Evolutionary conservation across 2,888 invertebrate genomes (phyloP).

Genomic region (Stenchaetothrips biformis): DNA sequence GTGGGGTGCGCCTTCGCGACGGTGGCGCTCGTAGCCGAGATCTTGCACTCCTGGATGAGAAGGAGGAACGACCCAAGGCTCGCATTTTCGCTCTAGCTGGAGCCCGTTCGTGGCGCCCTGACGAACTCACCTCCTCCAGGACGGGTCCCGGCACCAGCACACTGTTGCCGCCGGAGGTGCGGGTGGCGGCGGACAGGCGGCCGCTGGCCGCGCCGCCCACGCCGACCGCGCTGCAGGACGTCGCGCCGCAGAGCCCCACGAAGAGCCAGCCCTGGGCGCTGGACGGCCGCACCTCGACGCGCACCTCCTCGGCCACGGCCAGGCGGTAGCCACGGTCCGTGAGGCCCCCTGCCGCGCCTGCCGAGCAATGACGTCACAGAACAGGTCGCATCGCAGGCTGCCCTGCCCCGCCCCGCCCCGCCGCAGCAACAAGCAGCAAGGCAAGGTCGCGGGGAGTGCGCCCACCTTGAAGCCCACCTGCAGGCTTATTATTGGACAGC

Average conservation of each 20-base stretch:
- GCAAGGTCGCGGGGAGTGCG: too few species aligned
- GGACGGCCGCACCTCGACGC: neutral
- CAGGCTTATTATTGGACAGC: too few species aligned
- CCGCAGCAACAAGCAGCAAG: too few species aligned
- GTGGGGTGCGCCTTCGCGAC: too few species aligned
- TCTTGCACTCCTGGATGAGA: neutral
- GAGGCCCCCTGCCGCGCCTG: neutral
- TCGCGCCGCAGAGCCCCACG: neutral
- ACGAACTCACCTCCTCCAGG: neutral
- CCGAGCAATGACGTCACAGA: neutral
- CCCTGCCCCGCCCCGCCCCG: too few species aligned
- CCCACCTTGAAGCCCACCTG: too few species aligned
- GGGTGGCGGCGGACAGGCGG: neutral
- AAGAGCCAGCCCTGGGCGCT: conserved; percentile 2
- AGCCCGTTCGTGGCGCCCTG: too few species aligned
- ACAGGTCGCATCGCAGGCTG: too few species aligned
- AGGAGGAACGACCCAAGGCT: neutral
- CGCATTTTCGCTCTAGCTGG: neutral
- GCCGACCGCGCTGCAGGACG: neutral
- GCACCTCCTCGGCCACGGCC: conserved; percentile 9
- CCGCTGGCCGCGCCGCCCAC: conserved; percentile 11
- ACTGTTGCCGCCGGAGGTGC: neutral
- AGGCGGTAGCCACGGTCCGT: neutral
- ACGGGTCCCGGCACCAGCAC: neutral
- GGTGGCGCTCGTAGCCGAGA: neutral